phyloP scores from a whole-genome alignment of 2,797 vertebrate genomes.

The Dendrocincla tyrannina region DNA sequence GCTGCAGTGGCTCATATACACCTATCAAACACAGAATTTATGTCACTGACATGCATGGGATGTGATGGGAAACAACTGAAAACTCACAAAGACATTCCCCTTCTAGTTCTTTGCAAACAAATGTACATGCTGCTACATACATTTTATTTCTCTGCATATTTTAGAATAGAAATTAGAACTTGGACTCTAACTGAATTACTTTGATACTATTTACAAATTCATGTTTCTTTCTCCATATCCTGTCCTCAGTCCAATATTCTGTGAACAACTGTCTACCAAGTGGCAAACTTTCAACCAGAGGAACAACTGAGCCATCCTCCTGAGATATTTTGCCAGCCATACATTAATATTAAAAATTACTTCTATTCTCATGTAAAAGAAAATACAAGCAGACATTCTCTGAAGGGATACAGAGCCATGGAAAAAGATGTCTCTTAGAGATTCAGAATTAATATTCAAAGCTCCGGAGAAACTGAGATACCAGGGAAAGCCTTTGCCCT shows the following conservation, averaged over 20 bases:
- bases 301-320: not conserved
- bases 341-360: not conserved
- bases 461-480: not conserved
- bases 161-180: not conserved
- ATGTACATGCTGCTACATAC: accelerated
- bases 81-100: not conserved
- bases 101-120: not conserved
- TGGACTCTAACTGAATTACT: not conserved
- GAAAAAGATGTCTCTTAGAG: not conserved
- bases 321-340: not conserved
- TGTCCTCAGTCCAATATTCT: not conserved
- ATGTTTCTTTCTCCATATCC: not conserved
- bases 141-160: not conserved
- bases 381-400: not conserved
- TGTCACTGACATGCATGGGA: not conserved
- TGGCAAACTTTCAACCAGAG: not conserved
- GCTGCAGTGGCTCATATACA: not conserved
- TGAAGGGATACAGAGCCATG: not conserved
- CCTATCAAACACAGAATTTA: not conserved
- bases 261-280: not conserved
- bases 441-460: not conserved
- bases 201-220: not conserved
- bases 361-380: not conserved
- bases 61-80: not conserved
- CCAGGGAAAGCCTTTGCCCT: not conserved